phyloP scores from a whole-genome alignment of 2,797 vertebrate species.

The Xyrichtys novacula region DNA sequence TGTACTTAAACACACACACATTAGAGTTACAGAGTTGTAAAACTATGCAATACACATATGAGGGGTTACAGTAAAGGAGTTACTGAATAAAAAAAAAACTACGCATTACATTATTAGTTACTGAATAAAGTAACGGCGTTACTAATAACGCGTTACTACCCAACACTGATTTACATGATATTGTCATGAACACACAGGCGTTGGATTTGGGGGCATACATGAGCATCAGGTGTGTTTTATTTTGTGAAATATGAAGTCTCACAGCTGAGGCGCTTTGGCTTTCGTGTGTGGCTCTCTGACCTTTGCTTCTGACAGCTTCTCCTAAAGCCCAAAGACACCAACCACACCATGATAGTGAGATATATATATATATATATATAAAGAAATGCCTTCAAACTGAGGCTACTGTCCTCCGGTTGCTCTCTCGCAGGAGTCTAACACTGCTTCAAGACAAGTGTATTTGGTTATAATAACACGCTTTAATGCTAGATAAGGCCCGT shows the following conservation, averaged over 20 bases:
- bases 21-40: too few species aligned
- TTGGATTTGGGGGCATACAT: background rate
- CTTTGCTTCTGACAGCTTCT: slow-evolving; percentile 1
- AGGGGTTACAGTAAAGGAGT: too few species aligned
- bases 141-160: too few species aligned
- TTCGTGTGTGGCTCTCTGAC: background rate
- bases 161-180: too few species aligned
- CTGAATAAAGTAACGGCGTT: too few species aligned
- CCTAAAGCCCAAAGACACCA: background rate
- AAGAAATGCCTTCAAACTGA: background rate
- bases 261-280: background rate
- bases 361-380: too few species aligned
- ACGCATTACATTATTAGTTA: too few species aligned
- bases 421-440: background rate
- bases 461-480: too few species aligned
- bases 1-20: too few species aligned
- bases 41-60: too few species aligned
- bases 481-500: background rate
- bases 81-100: too few species aligned
- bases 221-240: slow-evolving; percentile 8
- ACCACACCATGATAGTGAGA: background rate
- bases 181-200: background rate
- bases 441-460: too few species aligned
- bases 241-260: background rate
- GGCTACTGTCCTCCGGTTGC: background rate